Conservation (phyloP, 2,113 vertebrate species). For the Zosterops lateralis region DNA sequence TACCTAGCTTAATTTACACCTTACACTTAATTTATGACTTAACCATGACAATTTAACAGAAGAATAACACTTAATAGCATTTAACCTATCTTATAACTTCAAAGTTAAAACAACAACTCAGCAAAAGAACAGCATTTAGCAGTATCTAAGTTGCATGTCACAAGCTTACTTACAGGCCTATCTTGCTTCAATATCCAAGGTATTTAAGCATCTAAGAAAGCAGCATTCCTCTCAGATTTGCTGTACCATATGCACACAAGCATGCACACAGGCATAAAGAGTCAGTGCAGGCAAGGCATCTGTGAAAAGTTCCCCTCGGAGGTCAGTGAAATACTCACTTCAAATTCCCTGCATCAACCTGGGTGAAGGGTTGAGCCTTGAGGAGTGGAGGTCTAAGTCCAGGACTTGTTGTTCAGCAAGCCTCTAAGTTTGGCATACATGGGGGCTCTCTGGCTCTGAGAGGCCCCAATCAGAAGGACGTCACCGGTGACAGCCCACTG, state of each 20-base stretch:
- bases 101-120: not conserved
- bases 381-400: not conserved
- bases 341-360: fast-evolving
- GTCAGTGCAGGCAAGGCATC: no score
- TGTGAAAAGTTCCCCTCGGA: not conserved
- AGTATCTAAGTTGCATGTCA: not conserved
- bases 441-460: not conserved
- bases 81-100: not conserved
- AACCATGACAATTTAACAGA: not conserved
- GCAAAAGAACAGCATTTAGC: not conserved
- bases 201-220: not conserved
- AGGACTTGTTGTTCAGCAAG: fast-evolving
- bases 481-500: no score
- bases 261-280: not conserved
- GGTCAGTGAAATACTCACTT: not conserved
- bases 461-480: not conserved
- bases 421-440: not conserved
- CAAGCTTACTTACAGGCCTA: not conserved
- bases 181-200: not conserved
- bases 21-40: not conserved
- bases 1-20: not conserved
- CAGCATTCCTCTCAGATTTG: not conserved
- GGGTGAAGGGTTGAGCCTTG: no score
- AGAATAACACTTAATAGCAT: not conserved
- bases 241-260: not conserved